These are phyloP conservation scores for Maconellicoccus hirsutus DNA, from an alignment of 1,140 invertebrate genomes.

Conservation along the genomic window DNA sequence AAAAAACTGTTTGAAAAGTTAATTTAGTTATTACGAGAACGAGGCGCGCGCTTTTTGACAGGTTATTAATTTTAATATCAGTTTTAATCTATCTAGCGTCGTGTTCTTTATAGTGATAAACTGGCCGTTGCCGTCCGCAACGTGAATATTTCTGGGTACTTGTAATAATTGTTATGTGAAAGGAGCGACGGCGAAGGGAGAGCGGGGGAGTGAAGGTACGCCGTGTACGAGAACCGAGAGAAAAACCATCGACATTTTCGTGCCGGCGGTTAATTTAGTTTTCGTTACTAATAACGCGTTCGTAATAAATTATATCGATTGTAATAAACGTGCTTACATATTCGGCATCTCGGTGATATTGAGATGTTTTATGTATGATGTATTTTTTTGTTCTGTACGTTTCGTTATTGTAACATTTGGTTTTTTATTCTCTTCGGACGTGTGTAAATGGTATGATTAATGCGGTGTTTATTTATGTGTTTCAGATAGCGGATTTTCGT, in stretches of 20 bases:
- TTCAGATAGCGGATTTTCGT: constrained; percentile 5
- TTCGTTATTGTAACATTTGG: not conserved
- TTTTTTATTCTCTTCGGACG: not conserved
- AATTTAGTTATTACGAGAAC: constrained; percentile 3
- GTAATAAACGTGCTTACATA: not conserved
- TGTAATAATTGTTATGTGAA: not conserved
- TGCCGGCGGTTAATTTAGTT: constrained; percentile 1
- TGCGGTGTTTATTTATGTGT: not conserved
- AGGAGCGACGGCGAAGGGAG: no score
- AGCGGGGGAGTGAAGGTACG: no score
- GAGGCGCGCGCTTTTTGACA: constrained; percentile 6
- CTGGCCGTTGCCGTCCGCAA: not conserved
- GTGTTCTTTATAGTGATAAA: constrained; percentile 1
- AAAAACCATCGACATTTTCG: constrained; percentile 2
- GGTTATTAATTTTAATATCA: constrained; percentile 10
- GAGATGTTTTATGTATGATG: constrained; percentile 5
- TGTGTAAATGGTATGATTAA: not conserved
- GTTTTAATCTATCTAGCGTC: constrained; percentile 2
- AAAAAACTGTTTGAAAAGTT: constrained; percentile 6
- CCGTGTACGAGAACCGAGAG: not conserved
- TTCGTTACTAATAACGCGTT: constrained; percentile 3
- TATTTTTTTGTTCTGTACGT: not conserved
- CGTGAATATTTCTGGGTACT: not conserved
- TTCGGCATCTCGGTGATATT: not conserved
- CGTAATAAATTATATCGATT: constrained; percentile 5